Evolutionary conservation across 2,797 vertebrate genomes (phyloP).

Genomic region (Petrocephalus schoutedeni): DNA sequence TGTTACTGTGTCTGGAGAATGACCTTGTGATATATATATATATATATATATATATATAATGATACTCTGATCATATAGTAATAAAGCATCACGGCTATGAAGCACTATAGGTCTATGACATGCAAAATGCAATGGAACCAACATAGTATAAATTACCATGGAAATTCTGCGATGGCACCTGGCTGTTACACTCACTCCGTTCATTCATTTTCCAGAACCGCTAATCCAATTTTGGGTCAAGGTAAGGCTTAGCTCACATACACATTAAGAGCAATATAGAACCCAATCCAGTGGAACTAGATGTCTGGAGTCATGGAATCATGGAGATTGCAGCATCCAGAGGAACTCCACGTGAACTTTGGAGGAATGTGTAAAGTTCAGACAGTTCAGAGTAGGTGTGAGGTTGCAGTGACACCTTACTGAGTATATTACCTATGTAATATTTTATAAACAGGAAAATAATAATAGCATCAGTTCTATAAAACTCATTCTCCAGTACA

Average conservation of each 20-base stretch:
- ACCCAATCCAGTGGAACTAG: background rate
- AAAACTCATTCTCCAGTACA: background rate
- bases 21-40: background rate
- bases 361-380: background rate
- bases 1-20: background rate
- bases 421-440: background rate
- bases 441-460: background rate
- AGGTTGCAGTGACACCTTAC: background rate
- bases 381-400: background rate
- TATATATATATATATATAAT: background rate
- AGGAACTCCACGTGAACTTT: background rate
- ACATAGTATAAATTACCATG: conserved; percentile 9
- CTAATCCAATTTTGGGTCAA: conserved; percentile 16
- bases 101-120: background rate
- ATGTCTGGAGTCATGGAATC: background rate
- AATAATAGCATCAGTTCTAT: background rate
- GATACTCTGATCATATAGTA: background rate
- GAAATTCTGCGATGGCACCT: background rate
- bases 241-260: conserved; percentile 7
- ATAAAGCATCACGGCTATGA: background rate
- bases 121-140: conserved; percentile 1
- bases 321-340: background rate
- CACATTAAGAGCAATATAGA: background rate
- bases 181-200: background rate
- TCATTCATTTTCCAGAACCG: background rate